Percentiles rank a stretch among this genome's conserved stretches.
These are phyloP conservation scores for Flabesymbios commensalis DNA, from an alignment of 2,888 invertebrate genomes.

Conservation along the genomic window DNA sequence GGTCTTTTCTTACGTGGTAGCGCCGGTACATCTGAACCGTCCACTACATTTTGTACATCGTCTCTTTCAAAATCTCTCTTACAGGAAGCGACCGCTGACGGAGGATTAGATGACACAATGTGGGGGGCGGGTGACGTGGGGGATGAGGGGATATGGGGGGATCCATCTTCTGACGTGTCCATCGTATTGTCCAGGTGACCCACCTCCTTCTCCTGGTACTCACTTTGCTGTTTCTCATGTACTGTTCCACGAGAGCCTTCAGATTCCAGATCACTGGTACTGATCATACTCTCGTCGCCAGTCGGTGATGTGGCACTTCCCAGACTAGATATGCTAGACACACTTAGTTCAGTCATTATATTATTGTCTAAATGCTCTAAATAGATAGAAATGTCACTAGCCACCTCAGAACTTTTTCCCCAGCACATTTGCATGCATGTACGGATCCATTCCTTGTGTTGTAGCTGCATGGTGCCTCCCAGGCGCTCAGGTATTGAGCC, in stretches of 20 bases:
- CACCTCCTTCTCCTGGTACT: slow-evolving; percentile 62
- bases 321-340: slow-evolving; percentile 14
- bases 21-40: background rate
- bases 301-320: slow-evolving; percentile 3
- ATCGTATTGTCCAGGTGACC: slow-evolving; percentile 23
- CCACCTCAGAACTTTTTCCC: slow-evolving; percentile 16
- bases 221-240: slow-evolving; percentile 70
- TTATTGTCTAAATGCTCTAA: slow-evolving; percentile 21
- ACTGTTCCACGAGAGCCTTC: slow-evolving; percentile 50
- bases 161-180: slow-evolving; percentile 30
- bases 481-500: slow-evolving; percentile 85
- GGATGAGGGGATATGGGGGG: background rate
- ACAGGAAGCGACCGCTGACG: background rate
- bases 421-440: slow-evolving; percentile 52
- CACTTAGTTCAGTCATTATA: background rate
- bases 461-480: slow-evolving; percentile 82
- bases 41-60: background rate
- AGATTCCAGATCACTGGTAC: slow-evolving; percentile 50
- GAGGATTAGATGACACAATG: background rate
- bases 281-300: slow-evolving; percentile 10
- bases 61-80: slow-evolving; percentile 21
- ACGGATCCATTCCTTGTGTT: slow-evolving; percentile 88
- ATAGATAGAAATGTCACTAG: slow-evolving; percentile 29
- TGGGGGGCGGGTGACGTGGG: background rate
- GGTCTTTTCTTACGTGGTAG: slow-evolving; percentile 47